Conservation (phyloP, 1,140 invertebrate genomes). For the Apis laboriosa region DNA sequence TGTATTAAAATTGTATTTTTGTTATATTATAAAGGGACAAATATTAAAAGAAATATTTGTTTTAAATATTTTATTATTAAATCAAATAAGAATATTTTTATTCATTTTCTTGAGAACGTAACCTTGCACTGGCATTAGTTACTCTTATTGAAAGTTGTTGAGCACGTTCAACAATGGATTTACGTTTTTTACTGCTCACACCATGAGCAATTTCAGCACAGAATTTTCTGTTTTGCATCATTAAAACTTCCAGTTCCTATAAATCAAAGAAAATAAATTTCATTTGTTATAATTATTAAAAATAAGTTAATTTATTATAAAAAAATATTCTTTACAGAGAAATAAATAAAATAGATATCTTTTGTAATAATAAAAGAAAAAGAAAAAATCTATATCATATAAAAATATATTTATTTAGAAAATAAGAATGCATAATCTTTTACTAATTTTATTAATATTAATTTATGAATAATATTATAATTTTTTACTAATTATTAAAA, state of each 20-base stretch:
- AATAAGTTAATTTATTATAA: not conserved
- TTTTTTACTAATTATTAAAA: conserved; percentile 40
- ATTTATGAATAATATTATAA: not conserved
- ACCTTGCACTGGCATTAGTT: conserved; percentile 97
- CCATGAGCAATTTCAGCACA: conserved; percentile 98
- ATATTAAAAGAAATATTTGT: conserved; percentile 4
- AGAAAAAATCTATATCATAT: not conserved
- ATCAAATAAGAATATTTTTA: conserved; percentile 83
- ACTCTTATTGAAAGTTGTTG: conserved; percentile 97
- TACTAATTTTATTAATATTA: not conserved
- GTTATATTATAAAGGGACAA: not conserved
- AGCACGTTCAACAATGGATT: conserved; percentile 97
- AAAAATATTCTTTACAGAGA: not conserved
- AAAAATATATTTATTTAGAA: not conserved
- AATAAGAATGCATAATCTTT: not conserved
- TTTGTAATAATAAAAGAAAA: not conserved
- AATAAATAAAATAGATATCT: not conserved
- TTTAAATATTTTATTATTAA: conserved; percentile 65
- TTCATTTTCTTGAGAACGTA: conserved; percentile 99
- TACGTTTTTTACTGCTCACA: conserved; percentile 98
- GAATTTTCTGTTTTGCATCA: conserved; percentile 99
- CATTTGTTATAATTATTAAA: not conserved
- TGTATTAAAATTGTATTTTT: not conserved
- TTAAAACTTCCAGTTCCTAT: conserved; percentile 97
- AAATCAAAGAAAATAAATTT: conserved; percentile 65